A percentile compares a stretch with the other conserved stretches of the same genome.
Conservation (phyloP, 2,113 vertebrate species). For the Mirounga angustirostris region DNA sequence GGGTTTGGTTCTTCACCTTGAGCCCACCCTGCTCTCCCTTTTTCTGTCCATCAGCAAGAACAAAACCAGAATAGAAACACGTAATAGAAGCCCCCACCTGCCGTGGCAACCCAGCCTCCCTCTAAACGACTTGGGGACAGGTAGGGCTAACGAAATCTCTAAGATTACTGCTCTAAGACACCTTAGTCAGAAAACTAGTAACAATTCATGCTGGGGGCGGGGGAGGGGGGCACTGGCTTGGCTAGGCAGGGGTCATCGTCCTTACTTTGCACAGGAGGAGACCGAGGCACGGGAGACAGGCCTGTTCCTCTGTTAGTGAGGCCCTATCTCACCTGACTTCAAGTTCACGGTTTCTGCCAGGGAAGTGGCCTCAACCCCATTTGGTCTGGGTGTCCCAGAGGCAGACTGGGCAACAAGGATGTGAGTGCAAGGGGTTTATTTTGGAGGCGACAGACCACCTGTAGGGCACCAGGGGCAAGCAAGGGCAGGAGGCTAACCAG, state of each 20-base stretch:
- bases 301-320: accelerated
- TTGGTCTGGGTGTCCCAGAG: neutral
- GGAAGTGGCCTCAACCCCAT: neutral
- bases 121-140: neutral
- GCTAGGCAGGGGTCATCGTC: neutral
- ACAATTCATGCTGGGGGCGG: neutral
- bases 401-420: neutral
- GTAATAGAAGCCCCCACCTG: neutral
- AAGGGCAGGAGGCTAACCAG: neutral
- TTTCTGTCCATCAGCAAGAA: neutral
- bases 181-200: neutral
- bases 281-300: neutral
- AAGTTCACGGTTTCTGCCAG: neutral
- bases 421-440: neutral
- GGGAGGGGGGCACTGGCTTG: neutral
- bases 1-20: neutral
- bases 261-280: neutral
- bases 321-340: neutral
- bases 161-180: neutral
- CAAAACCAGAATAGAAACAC: neutral
- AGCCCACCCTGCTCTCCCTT: neutral
- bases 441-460: neutral
- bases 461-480: neutral
- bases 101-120: neutral
- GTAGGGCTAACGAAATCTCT: neutral